Conservation (phyloP, 2,113 vertebrate genomes). For the Callospermophilus lateralis region DNA sequence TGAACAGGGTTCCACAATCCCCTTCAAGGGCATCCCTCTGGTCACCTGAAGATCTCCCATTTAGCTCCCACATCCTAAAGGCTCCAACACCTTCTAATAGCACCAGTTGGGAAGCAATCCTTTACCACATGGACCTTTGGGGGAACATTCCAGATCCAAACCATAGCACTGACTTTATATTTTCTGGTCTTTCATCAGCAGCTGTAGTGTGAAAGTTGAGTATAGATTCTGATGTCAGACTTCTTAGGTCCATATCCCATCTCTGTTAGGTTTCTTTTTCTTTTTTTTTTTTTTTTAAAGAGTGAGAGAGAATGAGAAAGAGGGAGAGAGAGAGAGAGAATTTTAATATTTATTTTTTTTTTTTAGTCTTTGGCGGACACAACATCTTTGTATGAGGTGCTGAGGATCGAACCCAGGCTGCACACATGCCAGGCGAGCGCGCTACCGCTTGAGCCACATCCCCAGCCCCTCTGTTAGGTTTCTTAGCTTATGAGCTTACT, state of each 20-base stretch:
- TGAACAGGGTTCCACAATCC: not conserved
- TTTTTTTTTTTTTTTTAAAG: no score
- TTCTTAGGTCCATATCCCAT: not conserved
- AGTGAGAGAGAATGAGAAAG: no score
- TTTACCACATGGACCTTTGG: not conserved
- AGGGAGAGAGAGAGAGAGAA: no score
- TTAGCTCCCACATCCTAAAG: not conserved
- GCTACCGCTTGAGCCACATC: no score
- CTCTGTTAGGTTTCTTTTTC: conserved; percentile 10
- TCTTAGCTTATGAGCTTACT: not conserved
- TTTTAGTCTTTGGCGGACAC: no score
- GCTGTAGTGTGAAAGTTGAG: not conserved
- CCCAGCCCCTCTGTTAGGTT: conserved; percentile 1
- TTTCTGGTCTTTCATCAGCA: not conserved
- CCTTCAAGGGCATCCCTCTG: not conserved
- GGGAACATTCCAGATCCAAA: not conserved
- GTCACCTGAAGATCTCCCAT: not conserved
- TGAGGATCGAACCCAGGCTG: no score
- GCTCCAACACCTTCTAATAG: not conserved
- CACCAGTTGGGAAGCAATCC: not conserved
- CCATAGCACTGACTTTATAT: not conserved
- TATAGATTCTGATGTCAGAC: not conserved
- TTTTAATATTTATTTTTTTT: no score
- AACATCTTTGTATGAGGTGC: no score
- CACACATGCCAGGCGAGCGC: no score